Percentiles rank a stretch among this genome's conserved stretches.
These are phyloP conservation scores for Hanleya hanleyi DNA, from an alignment of 2,888 invertebrate genomes.

Conservation along the genomic window DNA sequence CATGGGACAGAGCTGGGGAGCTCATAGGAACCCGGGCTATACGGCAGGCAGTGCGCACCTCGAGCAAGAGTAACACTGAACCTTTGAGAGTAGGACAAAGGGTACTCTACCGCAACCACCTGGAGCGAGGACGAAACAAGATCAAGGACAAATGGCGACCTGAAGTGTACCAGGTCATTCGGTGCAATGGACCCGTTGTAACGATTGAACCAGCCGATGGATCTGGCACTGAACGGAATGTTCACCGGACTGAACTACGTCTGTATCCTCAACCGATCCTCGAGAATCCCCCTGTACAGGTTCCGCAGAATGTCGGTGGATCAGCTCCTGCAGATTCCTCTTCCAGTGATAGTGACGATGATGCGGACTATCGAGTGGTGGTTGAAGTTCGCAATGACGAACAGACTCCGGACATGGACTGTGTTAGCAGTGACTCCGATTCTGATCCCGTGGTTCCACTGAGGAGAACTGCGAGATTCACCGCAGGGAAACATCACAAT, in stretches of 20 bases:
- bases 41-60: neutral
- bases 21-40: neutral
- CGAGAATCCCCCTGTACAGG: no score
- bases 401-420: no score
- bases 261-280: neutral
- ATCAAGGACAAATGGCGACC: neutral
- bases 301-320: no score
- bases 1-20: neutral
- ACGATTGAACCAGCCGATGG: slow-evolving; percentile 26
- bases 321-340: no score
- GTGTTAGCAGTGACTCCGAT: no score
- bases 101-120: neutral
- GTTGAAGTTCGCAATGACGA: neutral
- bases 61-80: neutral
- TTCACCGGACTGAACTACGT: slow-evolving; percentile 19
- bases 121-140: neutral
- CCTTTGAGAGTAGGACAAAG: neutral
- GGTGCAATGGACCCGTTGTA: neutral
- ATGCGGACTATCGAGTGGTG: neutral
- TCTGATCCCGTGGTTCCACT: no score
- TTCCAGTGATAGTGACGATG: neutral
- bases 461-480: no score
- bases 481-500: no score
- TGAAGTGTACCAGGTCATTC: neutral
- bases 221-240: slow-evolving; percentile 19